phyloP scores from a whole-genome alignment of 2,888 invertebrate species.

The Apeira syringaria region DNA sequence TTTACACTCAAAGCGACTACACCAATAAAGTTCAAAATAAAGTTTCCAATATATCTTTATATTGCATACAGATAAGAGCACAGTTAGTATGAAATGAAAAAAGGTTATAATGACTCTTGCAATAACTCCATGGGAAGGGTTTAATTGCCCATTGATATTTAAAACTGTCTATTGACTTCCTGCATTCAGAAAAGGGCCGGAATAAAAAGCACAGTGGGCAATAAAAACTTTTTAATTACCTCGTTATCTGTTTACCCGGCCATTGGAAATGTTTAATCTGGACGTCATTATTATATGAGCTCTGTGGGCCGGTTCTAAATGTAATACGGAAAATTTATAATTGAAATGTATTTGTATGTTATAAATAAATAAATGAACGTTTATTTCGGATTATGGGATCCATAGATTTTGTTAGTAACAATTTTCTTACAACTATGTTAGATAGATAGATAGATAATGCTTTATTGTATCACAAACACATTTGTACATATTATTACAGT shows the following conservation, averaged over 20 bases:
- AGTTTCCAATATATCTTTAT: not conserved
- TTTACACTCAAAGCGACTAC: no score
- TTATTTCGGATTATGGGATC: no score
- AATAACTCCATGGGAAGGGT: constrained; percentile 17
- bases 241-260: constrained; percentile 21
- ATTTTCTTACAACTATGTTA: no score
- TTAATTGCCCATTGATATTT: constrained; percentile 22
- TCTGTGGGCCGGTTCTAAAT: no score
- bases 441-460: no score
- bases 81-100: constrained; percentile 17
- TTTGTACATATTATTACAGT: no score
- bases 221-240: constrained; percentile 25
- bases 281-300: constrained; percentile 8
- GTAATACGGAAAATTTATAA: no score
- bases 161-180: constrained; percentile 22
- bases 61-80: constrained; percentile 6
- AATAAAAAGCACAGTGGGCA: constrained; percentile 9
- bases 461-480: no score
- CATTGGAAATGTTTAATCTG: constrained; percentile 19
- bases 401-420: no score
- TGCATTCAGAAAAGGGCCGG: constrained; percentile 12
- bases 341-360: no score
- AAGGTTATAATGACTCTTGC: constrained; percentile 5
- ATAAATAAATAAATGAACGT: no score
- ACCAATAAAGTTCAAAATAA: not conserved